A percentile compares a stretch with the other conserved stretches of the same genome.
These are phyloP conservation scores for Sparus aurata DNA, from an alignment of 2,797 vertebrate species.

Conservation along the genomic window DNA sequence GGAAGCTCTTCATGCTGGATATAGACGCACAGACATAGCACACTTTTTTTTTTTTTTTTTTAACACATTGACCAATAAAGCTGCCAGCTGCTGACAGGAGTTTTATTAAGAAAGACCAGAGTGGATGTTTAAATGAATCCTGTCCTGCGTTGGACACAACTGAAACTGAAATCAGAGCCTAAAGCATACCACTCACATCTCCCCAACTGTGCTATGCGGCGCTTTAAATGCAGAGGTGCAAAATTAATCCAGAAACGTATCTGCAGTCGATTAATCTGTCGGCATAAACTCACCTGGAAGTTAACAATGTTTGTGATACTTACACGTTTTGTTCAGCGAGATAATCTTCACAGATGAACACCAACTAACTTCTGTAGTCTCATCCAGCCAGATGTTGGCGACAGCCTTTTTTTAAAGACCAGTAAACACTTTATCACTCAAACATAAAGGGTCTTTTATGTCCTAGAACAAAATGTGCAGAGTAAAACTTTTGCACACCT, in stretches of 20 bases:
- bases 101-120: neutral
- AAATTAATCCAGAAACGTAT: neutral
- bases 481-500: too few relatives aligned
- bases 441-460: too few relatives aligned
- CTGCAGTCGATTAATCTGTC: neutral
- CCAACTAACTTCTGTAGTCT: too few relatives aligned
- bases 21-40: constrained; percentile 48
- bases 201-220: neutral
- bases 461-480: too few relatives aligned
- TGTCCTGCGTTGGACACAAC: neutral
- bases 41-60: neutral
- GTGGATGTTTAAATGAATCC: neutral
- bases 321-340: too few relatives aligned
- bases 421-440: too few relatives aligned
- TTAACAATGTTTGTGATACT: too few relatives aligned
- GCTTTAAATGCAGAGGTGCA: neutral
- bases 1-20: constrained; percentile 65
- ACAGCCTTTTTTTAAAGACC: too few relatives aligned
- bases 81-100: constrained; percentile 40
- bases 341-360: too few relatives aligned
- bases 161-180: neutral
- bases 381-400: too few relatives aligned
- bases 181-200: neutral
- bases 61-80: constrained; percentile 11
- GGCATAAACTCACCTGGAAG: neutral